Conservation (phyloP, 2,888 invertebrate species). For the Punctoribates punctum region DNA sequence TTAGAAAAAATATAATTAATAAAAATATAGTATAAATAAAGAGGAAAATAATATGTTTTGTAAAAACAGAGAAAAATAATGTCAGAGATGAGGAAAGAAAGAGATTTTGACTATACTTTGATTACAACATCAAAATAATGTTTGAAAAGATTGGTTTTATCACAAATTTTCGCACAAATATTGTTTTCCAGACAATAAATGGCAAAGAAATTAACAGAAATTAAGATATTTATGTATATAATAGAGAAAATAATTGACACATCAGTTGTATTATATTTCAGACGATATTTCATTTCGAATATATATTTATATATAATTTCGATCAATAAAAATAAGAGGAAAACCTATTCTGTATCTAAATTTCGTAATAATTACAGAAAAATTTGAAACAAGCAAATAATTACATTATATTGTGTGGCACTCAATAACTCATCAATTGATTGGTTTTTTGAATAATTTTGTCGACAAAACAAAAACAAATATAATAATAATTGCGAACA, state of each 20-base stretch:
- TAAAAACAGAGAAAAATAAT: constrained; percentile 3
- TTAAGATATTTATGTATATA: background rate
- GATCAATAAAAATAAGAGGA: too few species aligned
- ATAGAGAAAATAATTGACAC: background rate
- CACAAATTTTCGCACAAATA: constrained; percentile 25
- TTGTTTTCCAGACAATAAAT: background rate
- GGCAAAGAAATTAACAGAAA: background rate
- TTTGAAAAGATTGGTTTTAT: constrained; percentile 6
- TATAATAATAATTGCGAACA: background rate
- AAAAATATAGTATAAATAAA: background rate
- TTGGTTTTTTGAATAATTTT: background rate
- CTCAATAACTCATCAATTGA: background rate
- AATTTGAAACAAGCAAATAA: background rate
- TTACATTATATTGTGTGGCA: background rate
- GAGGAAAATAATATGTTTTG: background rate
- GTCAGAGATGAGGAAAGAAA: background rate
- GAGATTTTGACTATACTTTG: constrained; percentile 26
- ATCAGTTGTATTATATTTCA: background rate
- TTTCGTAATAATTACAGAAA: too few species aligned
- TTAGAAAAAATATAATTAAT: background rate
- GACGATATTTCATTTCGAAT: too few species aligned
- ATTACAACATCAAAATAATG: constrained; percentile 20
- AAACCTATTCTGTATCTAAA: too few species aligned
- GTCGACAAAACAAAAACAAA: background rate
- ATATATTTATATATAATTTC: too few species aligned